Evolutionary conservation across 2,888 invertebrate species (phyloP).

Genomic region (Allophyes oxyacanthae): DNA sequence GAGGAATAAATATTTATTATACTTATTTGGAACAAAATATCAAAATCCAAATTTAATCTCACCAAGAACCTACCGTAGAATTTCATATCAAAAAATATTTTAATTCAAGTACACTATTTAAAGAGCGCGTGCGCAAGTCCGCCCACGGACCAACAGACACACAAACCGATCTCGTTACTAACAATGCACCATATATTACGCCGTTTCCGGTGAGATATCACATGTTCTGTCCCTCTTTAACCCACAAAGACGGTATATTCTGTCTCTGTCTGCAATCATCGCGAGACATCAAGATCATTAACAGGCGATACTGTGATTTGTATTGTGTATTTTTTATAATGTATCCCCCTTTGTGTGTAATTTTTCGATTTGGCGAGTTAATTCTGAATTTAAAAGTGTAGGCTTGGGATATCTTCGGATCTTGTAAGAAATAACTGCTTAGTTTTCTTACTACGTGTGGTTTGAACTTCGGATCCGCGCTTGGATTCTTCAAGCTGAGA

Average conservation of each 20-base stretch:
- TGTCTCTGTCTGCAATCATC: constrained; percentile 75
- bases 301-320: constrained; percentile 85
- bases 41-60: constrained; percentile 32
- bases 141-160: constrained; percentile 76
- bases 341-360: constrained; percentile 48
- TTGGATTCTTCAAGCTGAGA: too few species aligned
- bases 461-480: too few species aligned
- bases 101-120: constrained; percentile 61
- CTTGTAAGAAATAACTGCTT: constrained; percentile 15
- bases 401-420: constrained; percentile 23
- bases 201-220: constrained; percentile 85
- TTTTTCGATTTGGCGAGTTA: constrained; percentile 54
- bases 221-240: constrained; percentile 63
- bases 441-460: too few species aligned
- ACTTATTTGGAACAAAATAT: constrained; percentile 37
- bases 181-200: constrained; percentile 88
- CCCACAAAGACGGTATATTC: constrained; percentile 25
- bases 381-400: constrained; percentile 36
- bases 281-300: constrained; percentile 84
- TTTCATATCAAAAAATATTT: constrained; percentile 58
- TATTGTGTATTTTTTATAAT: constrained; percentile 70
- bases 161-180: constrained; percentile 87
- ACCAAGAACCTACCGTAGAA: constrained; percentile 52
- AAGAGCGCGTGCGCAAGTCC: constrained; percentile 62
- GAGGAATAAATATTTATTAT: too few species aligned